A percentile compares a stretch with the other conserved stretches of the same genome.
phyloP scores from a whole-genome alignment of 2,888 invertebrate species.

The Saturnia japonica region DNA sequence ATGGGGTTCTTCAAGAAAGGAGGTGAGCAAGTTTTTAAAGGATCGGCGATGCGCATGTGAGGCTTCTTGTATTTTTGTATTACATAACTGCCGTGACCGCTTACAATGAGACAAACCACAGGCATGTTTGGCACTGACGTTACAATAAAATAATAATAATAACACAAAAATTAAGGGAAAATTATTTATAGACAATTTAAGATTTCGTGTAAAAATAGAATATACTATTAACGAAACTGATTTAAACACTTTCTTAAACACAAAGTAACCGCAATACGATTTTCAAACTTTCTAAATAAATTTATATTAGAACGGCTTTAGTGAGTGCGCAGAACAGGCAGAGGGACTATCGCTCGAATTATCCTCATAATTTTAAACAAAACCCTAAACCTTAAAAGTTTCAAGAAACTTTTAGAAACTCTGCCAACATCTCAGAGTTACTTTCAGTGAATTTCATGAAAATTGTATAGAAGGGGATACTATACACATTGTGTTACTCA shows the following conservation, averaged over 20 bases:
- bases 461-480: background rate
- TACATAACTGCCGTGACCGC: no score
- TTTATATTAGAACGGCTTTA: conserved; percentile 1
- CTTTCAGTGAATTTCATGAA: background rate
- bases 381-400: conserved; percentile 17
- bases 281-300: background rate
- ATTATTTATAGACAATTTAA: background rate
- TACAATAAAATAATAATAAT: no score
- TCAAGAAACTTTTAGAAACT: conserved; percentile 14
- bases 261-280: background rate
- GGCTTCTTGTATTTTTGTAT: no score
- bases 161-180: background rate
- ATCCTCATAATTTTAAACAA: conserved; percentile 20
- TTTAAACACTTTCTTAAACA: background rate
- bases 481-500: background rate
- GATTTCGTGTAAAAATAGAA: background rate
- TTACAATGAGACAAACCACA: no score
- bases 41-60: no score
- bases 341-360: conserved; percentile 13
- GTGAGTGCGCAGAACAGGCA: background rate
- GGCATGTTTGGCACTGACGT: no score
- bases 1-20: no score
- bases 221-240: background rate
- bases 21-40: no score
- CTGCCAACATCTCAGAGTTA: background rate